These are phyloP conservation scores for Artibeus jamaicensis DNA, from an alignment of 2,797 vertebrate species.

Conservation along the genomic window DNA sequence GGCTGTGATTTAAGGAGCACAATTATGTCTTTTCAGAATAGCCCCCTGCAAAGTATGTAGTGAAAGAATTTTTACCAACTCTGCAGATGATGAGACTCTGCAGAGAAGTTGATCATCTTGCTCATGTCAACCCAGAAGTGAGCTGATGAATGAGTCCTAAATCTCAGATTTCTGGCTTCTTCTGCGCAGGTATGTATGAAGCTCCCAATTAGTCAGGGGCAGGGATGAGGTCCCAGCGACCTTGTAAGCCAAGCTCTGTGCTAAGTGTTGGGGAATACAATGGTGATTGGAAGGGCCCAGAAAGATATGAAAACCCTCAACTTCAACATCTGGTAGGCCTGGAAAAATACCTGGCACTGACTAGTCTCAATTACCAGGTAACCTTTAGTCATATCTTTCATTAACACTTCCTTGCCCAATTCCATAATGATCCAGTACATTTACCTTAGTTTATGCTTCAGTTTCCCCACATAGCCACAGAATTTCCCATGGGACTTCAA, in stretches of 20 bases:
- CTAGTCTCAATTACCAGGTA: background rate
- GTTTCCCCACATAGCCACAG: background rate
- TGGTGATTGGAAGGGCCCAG: background rate
- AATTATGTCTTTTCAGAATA: background rate
- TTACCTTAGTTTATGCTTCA: background rate
- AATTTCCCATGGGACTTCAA: background rate
- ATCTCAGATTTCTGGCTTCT: background rate
- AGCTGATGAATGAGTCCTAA: background rate
- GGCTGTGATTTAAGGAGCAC: background rate
- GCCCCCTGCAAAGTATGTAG: background rate
- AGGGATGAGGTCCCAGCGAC: rapidly evolving
- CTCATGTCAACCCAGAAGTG: background rate
- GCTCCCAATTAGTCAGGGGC: rapidly evolving
- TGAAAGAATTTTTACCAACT: background rate
- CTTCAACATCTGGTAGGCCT: background rate
- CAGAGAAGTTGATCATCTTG: background rate
- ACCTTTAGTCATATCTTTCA: background rate
- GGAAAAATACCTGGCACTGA: background rate
- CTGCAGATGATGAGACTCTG: background rate
- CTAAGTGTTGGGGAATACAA: background rate
- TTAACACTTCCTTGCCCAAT: background rate
- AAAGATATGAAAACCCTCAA: background rate
- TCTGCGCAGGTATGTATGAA: rapidly evolving
- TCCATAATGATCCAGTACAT: background rate
- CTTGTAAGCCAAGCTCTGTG: rapidly evolving